A percentile compares a stretch with the other conserved stretches of the same genome.
Evolutionary conservation across 2,797 vertebrate genomes (phyloP).

Genomic region (Gadopsis bispinosus): DNA sequence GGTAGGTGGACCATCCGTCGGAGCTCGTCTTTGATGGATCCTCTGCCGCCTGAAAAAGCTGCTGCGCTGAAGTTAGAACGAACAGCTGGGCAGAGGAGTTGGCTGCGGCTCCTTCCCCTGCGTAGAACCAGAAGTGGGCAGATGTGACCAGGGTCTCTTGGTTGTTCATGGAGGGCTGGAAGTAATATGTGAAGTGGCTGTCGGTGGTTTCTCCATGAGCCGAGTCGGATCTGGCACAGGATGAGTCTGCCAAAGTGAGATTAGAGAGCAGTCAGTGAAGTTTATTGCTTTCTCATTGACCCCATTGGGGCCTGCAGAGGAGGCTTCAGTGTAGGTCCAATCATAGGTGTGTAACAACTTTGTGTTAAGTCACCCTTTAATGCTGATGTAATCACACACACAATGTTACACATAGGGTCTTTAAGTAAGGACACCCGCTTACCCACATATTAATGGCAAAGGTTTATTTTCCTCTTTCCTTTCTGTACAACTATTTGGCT

Average conservation of each 20-base stretch:
- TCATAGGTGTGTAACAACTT: neutral
- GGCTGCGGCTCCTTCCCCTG: conserved; percentile 58
- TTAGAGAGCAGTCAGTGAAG: neutral
- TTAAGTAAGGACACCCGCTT: neutral
- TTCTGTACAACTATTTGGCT: neutral
- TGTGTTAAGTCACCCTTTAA: neutral
- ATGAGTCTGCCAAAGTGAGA: conserved; percentile 73
- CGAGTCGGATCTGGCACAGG: conserved; percentile 71
- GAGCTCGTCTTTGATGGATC: conserved; percentile 50
- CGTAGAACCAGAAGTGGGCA: conserved; percentile 92
- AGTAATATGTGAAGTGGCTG: conserved; percentile 87
- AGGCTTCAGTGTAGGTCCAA: neutral
- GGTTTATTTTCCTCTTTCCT: neutral
- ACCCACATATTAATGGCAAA: neutral
- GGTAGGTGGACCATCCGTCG: conserved; percentile 88
- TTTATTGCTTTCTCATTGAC: neutral
- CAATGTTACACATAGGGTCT: neutral
- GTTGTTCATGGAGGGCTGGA: conserved; percentile 86
- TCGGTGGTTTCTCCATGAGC: conserved; percentile 52
- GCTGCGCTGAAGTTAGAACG: conserved; percentile 64
- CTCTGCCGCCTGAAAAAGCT: conserved; percentile 71
- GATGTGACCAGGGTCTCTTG: conserved; percentile 83
- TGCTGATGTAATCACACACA: neutral
- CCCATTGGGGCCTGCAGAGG: neutral
- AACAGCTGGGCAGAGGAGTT: conserved; percentile 69